Base-by-base conservation (phyloP, 64 coral and sea anemone species). In the Platygyra sinensis region DNA sequence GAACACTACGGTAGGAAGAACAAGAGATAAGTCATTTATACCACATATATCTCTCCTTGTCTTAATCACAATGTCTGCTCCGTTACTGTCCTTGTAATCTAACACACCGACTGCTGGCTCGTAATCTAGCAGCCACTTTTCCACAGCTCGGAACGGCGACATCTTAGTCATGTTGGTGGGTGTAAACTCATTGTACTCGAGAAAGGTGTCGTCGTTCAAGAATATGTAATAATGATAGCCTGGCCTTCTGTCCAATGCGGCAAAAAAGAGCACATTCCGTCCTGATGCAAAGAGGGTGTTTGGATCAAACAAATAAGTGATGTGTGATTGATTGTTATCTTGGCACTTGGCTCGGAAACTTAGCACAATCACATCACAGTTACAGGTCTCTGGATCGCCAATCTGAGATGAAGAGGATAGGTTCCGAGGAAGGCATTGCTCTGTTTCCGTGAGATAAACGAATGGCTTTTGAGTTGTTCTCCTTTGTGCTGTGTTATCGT, bases 281-380 rank as follows among this genome's bases (percentile, higher is more conserved):
- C 89, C 89, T n/a, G 80, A 64, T 7, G 89, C 89, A 80, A 80
- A 91, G 20, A 52, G 75, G 2, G 89, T 86, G 27, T 55, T 91
- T 0, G 80, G 19, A 22, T 69, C 89, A 73, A 80, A 72, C 20
- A 86, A 75, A 74, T 91, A 91, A 17, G 57, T 38, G 55, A 91
- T 82, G 67, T 91, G 89, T 6, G 83, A 72, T 13, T 5, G 0
- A 19, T 32, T 32, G 60, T 33, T 30, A 2, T 81, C 78, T 30
- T 55, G 24, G 16, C 78, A 81, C 78, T 81, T 17, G 5, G 12
- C 15, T 38, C 3, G 10, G 28, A 62, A 91, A 86, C 89, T 91
- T 16, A 91, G 89, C 22, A 91, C 89, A 3, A 91, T 36, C 38
- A 91, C 80, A 52, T 91, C 89, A 65, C 89, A 91, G 15, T 82